Base-by-base conservation (phyloP, 53 echinoderm and acorn worm species). In the Actinopyga echinites region DNA sequence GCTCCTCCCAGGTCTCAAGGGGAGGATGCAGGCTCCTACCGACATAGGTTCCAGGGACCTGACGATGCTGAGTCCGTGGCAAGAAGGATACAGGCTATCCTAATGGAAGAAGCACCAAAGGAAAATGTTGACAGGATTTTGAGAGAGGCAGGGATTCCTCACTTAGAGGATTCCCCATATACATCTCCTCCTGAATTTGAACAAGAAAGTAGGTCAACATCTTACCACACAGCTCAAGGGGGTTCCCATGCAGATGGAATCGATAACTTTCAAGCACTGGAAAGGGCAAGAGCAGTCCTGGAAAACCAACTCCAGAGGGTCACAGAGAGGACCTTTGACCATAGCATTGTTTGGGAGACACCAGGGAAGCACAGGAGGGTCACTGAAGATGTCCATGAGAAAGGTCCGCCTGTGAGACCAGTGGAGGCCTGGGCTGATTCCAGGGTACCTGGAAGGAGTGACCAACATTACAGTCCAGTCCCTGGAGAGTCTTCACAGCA, bases 241-340 rank as follows among this genome's bases (percentile, higher is more conserved):
- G 74, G 25, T 22, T 26, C 53, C 7, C 62, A 24, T 29, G 10
- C 26, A 62, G 28, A 26, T 62, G 62, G 26, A 30, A 20, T 77
- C 23, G 77, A 54, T 3, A 34, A 59, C 9, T 93, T 85, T 92
- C 92, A 86, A 58, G 99, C 99, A 35, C 83, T 94, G 49, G 90
- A 89, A 31, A 79, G 85, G 82, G 95, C 99, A 54, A 86, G 90
- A 58, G 89, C 95, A 57, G 64, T 95, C 32, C 73, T 99, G 35
- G 86, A 90, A 25, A 80, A 93, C 43, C 99, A 99, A 24, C 64
- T 99, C 60, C 99, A 92, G 52, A 89, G 90, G 37, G 88, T 82
- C 0, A 65, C 95, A 24, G 95, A 99, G 10, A 89, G 86, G 38
- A 95, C 89, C 22, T 99, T 99, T 87, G 93, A 99, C 74, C 99